Conservation (phyloP, 2,113 vertebrate species). For the Sitta europaea region DNA sequence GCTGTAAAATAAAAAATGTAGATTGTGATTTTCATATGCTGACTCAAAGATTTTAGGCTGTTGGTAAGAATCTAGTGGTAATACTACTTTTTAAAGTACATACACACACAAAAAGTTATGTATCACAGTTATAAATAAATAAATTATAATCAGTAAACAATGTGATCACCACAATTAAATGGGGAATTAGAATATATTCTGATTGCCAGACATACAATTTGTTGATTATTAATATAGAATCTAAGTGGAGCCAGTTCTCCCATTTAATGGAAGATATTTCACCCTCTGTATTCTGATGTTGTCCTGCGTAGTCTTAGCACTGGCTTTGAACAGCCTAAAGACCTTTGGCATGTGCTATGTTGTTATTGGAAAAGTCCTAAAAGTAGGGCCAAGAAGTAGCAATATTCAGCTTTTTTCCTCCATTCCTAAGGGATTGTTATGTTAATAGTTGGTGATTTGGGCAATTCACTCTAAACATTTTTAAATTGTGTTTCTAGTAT, state of each 20-base stretch:
- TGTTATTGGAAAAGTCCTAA: neutral
- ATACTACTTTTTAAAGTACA: neutral
- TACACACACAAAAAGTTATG: neutral
- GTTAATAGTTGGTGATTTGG: neutral
- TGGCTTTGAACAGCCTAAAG: neutral
- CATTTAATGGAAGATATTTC: rapidly evolving
- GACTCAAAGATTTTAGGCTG: neutral
- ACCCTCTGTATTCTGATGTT: rapidly evolving
- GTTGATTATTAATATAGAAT: neutral
- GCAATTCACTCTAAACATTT: neutral
- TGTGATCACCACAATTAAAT: neutral
- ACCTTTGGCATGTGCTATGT: neutral
- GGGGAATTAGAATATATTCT: neutral
- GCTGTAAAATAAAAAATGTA: neutral
- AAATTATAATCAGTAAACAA: neutral
- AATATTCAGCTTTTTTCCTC: neutral
- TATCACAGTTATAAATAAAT: neutral
- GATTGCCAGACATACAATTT: neutral
- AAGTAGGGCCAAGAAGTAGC: neutral
- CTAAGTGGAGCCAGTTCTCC: neutral
- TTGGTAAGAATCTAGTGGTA: neutral
- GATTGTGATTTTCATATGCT: neutral
- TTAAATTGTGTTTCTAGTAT: neutral
- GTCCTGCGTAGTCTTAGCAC: neutral
- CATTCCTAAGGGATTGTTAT: neutral